Evolutionary conservation across 2,113 vertebrate genomes (phyloP).

Genomic region (Murina feae): DNA sequence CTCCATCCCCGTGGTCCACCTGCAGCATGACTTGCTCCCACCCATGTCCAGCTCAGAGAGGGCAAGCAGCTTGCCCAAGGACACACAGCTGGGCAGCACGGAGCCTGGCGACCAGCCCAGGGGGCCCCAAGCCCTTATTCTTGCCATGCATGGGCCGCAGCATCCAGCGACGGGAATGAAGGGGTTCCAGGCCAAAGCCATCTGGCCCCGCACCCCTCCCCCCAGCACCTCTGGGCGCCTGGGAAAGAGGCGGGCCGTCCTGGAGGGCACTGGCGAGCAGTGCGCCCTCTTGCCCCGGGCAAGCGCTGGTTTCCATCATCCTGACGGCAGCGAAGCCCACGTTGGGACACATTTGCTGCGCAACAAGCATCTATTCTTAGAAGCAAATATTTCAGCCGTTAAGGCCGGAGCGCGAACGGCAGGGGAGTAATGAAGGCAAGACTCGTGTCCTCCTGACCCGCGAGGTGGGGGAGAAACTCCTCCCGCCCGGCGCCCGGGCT

Average conservation of each 20-base stretch:
- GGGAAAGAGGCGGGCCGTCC: accelerated
- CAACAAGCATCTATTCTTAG: background rate
- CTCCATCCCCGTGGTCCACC: accelerated
- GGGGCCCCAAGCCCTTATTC: accelerated
- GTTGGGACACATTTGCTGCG: accelerated
- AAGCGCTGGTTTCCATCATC: background rate
- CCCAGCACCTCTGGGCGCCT: background rate
- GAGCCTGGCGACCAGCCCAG: background rate
- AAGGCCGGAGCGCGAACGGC: background rate
- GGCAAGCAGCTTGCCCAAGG: background rate
- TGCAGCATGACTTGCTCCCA: accelerated
- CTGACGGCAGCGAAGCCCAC: accelerated
- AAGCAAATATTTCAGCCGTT: background rate
- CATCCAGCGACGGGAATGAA: accelerated
- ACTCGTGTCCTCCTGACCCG: accelerated
- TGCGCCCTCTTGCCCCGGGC: accelerated
- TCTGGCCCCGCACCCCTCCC: no score
- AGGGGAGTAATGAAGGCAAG: no score
- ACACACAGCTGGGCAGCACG: background rate
- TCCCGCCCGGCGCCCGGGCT: accelerated
- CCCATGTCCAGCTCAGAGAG: background rate
- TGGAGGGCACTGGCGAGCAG: accelerated
- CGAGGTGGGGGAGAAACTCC: accelerated
- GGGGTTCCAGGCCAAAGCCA: accelerated
- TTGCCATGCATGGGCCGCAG: accelerated